Conservation (phyloP, 2,888 invertebrate genomes). For the Therioaphis trifolii region DNA sequence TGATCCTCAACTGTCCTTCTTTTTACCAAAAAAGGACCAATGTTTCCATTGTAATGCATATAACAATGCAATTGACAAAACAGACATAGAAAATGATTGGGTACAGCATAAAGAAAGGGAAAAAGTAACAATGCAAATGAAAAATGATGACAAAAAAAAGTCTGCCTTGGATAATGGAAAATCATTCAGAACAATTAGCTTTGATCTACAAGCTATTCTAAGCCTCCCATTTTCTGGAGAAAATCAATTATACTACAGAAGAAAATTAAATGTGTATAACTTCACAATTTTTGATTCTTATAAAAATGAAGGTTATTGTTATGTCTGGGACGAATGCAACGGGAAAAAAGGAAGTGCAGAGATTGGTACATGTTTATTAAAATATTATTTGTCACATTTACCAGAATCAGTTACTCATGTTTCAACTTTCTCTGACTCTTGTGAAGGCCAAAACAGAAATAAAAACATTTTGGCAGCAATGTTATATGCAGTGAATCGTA, state of each 20-base stretch:
- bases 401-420: no score
- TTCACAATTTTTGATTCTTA: no score
- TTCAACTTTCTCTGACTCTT: background rate
- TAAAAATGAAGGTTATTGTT: no score
- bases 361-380: no score
- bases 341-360: no score
- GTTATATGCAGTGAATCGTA: constrained; percentile 21
- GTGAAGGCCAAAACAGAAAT: constrained; percentile 11
- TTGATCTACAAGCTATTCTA: background rate
- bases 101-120: background rate
- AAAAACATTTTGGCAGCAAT: constrained; percentile 20
- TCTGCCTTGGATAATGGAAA: background rate
- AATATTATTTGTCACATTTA: no score
- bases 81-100: background rate
- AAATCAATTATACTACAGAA: background rate
- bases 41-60: background rate
- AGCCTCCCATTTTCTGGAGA: background rate
- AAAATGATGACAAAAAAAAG: background rate
- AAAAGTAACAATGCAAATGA: background rate
- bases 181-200: background rate
- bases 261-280: background rate
- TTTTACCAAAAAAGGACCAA: constrained; percentile 31
- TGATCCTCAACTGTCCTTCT: background rate
- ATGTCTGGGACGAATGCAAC: no score
- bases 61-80: background rate